Percentiles rank a stretch among this genome's conserved stretches.
phyloP scores from a whole-genome alignment of 2,888 invertebrate genomes.

The Agrochola litura region DNA sequence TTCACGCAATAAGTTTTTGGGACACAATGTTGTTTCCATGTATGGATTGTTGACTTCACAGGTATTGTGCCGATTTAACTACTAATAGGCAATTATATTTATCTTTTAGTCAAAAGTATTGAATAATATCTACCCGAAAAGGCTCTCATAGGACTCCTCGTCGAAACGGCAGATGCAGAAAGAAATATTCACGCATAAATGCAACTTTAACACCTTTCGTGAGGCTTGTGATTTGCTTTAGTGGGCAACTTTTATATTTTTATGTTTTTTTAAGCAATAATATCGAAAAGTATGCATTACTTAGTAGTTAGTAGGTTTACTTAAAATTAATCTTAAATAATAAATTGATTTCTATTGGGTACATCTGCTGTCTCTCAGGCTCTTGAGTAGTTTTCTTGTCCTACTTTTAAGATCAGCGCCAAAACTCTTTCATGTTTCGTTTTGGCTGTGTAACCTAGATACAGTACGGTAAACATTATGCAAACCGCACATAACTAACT shows the following conservation, averaged over 20 bases:
- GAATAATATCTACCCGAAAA: constrained; percentile 11
- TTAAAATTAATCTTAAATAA: too few species aligned
- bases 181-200: background rate
- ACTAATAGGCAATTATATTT: background rate
- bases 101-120: background rate
- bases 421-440: constrained; percentile 19
- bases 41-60: background rate
- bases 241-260: background rate
- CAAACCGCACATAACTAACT: background rate
- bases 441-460: constrained; percentile 22
- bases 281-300: too few species aligned
- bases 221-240: background rate
- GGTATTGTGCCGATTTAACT: background rate
- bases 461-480: constrained; percentile 23
- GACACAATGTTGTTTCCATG: background rate
- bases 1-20: background rate
- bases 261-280: background rate
- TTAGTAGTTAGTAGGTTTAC: too few species aligned
- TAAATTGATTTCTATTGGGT: background rate
- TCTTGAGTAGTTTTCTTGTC: background rate
- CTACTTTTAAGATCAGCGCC: constrained; percentile 2
- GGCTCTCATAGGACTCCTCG: background rate
- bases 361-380: background rate
- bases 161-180: background rate
- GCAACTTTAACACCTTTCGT: background rate